A percentile compares a stretch with the other conserved stretches of the same genome.
Evolutionary conservation across 2,797 vertebrate genomes (phyloP).

Genomic region (Malurus splendens): DNA sequence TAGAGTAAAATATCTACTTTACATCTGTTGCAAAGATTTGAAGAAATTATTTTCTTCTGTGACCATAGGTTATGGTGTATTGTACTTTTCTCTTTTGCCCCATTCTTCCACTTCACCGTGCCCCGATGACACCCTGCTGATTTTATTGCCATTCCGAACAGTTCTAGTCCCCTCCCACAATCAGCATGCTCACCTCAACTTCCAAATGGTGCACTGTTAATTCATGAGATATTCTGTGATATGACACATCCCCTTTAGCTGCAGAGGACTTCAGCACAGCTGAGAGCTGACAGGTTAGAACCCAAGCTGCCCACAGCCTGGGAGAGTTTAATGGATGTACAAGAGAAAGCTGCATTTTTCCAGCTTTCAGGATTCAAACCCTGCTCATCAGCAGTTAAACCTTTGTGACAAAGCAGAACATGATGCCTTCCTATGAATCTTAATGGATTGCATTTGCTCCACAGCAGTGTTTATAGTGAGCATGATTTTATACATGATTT

Average conservation of each 20-base stretch:
- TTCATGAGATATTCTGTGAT: neutral
- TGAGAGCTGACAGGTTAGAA: neutral
- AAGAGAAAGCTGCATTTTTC: neutral
- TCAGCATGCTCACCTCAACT: neutral
- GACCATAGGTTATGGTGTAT: neutral
- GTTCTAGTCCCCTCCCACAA: neutral
- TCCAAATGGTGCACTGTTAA: neutral
- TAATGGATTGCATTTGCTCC: conserved; percentile 38
- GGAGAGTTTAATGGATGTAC: neutral
- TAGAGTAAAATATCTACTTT: neutral
- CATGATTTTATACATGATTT: conserved; percentile 53
- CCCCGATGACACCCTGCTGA: neutral
- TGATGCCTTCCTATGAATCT: conserved; percentile 1
- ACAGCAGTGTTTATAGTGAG: conserved; percentile 25
- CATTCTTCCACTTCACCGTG: neutral
- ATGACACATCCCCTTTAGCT: neutral
- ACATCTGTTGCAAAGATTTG: neutral
- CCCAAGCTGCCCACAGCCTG: neutral
- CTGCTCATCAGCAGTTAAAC: conserved; percentile 13
- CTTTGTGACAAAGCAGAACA: conserved; percentile 48
- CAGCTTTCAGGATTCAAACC: neutral
- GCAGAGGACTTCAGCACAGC: neutral
- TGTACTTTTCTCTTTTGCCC: neutral
- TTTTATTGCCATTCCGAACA: neutral
- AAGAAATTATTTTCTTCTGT: neutral